Conservation (phyloP, 2,113 vertebrate genomes). For the Elachura formosa region DNA sequence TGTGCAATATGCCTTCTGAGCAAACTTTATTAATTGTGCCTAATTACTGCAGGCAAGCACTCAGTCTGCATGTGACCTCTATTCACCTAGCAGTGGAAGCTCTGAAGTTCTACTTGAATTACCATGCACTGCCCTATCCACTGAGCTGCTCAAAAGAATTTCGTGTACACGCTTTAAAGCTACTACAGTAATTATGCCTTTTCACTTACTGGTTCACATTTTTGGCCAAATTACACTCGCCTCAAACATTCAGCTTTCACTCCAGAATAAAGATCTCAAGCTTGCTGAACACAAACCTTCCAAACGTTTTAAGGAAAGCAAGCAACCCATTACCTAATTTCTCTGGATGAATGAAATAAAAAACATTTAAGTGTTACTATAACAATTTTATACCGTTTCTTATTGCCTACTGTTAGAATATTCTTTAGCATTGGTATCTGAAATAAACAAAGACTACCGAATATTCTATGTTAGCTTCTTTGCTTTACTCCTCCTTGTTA, state of each 20-base stretch:
- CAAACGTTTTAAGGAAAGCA: background rate
- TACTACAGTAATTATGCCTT: background rate
- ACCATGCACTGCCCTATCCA: background rate
- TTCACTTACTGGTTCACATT: background rate
- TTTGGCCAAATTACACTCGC: background rate
- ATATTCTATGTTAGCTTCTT: background rate
- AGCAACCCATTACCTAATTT: background rate
- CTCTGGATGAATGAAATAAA: background rate
- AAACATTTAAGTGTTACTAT: background rate
- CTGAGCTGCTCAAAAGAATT: background rate
- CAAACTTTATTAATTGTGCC: background rate
- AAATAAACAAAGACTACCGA: background rate
- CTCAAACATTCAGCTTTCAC: background rate
- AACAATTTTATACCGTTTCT: background rate
- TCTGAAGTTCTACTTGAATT: background rate
- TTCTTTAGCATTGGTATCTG: background rate
- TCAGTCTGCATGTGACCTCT: background rate
- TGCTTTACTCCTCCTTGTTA: background rate
- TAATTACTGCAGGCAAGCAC: background rate
- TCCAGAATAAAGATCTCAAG: background rate
- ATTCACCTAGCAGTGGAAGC: background rate
- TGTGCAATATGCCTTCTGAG: background rate
- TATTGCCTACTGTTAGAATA: background rate
- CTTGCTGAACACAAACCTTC: background rate
- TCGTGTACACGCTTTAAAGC: background rate